These are phyloP conservation scores for Coptodon rendalli DNA, from an alignment of 2,113 vertebrate genomes.

Conservation along the genomic window DNA sequence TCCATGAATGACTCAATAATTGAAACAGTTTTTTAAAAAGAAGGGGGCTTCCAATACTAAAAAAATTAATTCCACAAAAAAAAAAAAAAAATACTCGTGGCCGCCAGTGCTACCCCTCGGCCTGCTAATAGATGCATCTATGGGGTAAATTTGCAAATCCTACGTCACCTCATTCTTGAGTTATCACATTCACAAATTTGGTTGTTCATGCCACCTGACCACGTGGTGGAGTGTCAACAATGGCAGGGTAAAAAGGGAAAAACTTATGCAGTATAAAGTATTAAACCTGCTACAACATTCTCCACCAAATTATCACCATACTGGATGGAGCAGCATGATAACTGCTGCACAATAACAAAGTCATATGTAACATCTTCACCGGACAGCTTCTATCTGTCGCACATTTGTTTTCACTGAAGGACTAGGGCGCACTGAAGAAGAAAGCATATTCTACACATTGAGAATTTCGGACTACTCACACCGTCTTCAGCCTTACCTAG, in stretches of 20 bases:
- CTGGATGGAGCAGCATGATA: neutral
- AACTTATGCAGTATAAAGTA: neutral
- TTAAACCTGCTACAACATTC: neutral
- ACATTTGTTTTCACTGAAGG: neutral
- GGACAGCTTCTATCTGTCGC: neutral
- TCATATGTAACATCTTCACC: neutral
- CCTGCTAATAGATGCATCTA: neutral
- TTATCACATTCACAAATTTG: neutral
- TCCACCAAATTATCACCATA: neutral
- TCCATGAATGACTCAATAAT: neutral
- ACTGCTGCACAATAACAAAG: neutral
- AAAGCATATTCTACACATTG: neutral
- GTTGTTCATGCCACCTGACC: neutral
- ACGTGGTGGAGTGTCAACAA: neutral
- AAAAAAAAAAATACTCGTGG: rapidly evolving
- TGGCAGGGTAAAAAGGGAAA: neutral
- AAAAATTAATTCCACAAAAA: neutral
- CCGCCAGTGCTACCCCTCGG: neutral
- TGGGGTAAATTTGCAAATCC: neutral
- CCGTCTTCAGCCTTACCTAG: neutral
- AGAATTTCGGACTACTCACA: neutral
- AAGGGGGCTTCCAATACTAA: neutral
- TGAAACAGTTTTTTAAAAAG: neutral
- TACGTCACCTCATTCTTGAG: neutral
- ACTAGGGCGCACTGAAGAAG: neutral